Evolutionary conservation across 2,797 vertebrate species (phyloP).

Genomic region (Enteromius treurensis): DNA sequence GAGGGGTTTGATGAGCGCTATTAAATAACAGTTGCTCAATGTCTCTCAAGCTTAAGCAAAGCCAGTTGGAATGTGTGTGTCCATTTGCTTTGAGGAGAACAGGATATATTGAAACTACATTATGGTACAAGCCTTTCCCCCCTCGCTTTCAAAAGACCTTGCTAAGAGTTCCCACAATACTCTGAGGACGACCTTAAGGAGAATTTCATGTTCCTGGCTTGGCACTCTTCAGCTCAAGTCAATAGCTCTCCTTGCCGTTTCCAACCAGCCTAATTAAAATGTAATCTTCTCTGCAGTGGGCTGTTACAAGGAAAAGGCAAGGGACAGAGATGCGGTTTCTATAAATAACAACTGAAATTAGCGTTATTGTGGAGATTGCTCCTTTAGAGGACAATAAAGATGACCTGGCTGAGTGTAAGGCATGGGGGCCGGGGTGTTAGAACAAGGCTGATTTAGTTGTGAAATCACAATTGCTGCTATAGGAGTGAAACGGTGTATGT

Average conservation of each 20-base stretch:
- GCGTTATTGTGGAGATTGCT: slow-evolving; percentile 38
- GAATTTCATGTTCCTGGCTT: slow-evolving; percentile 53
- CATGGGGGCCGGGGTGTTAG: neutral
- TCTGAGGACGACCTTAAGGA: slow-evolving; percentile 55
- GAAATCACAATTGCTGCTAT: slow-evolving; percentile 13
- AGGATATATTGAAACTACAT: slow-evolving; percentile 12
- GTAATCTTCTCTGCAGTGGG: slow-evolving; percentile 51
- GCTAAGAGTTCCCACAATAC: slow-evolving; percentile 49
- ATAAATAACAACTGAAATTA: slow-evolving; percentile 54
- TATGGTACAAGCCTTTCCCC: neutral
- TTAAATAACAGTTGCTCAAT: neutral
- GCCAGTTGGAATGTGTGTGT: neutral
- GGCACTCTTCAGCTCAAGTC: slow-evolving; percentile 48
- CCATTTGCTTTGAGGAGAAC: neutral
- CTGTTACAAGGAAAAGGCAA: slow-evolving; percentile 8
- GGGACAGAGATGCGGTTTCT: slow-evolving; percentile 37
- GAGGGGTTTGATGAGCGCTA: neutral
- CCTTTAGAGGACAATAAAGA: slow-evolving; percentile 34
- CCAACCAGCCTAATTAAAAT: slow-evolving; percentile 64
- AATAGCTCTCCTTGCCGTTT: slow-evolving; percentile 49
- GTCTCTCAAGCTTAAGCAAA: neutral
- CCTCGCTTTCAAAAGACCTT: neutral
- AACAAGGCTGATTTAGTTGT: slow-evolving; percentile 11
- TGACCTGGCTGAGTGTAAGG: slow-evolving; percentile 2
- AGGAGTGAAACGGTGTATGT: slow-evolving; percentile 12